phyloP scores from a whole-genome alignment of 2,113 vertebrate species.

The Gymnocephalus cernua region DNA sequence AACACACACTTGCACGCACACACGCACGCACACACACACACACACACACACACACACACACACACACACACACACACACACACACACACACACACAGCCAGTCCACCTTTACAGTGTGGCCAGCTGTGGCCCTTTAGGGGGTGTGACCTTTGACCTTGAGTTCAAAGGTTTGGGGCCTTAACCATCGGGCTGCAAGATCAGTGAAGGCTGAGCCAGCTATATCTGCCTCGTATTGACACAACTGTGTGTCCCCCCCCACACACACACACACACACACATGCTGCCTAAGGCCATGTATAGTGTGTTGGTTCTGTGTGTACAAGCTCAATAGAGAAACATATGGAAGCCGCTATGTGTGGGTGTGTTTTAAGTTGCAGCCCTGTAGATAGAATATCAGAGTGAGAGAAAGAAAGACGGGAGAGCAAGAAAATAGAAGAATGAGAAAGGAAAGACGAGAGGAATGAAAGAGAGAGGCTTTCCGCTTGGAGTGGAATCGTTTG shows the following conservation, averaged over 20 bases:
- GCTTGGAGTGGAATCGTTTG: neutral
- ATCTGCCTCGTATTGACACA: slow-evolving; percentile 66
- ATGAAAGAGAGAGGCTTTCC: neutral
- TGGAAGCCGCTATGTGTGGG: slow-evolving; percentile 40
- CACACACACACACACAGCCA: neutral
- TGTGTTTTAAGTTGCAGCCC: slow-evolving; percentile 44
- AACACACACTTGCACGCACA: slow-evolving; percentile 3
- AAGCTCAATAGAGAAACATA: slow-evolving; percentile 46
- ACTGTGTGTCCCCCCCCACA: slow-evolving; percentile 33
- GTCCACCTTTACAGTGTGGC: slow-evolving; percentile 54
- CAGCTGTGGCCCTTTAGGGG: slow-evolving; percentile 74
- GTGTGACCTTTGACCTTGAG: slow-evolving; percentile 62
- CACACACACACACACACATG: slow-evolving; percentile 15
- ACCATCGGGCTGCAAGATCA: slow-evolving; percentile 62
- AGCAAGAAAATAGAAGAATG: neutral
- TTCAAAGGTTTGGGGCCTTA: slow-evolving; percentile 65
- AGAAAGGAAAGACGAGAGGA: neutral
- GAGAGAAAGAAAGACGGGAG: slow-evolving; percentile 1
- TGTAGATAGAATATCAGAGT: slow-evolving; percentile 32
- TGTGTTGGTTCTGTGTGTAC: slow-evolving; percentile 2
- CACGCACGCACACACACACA: too few relatives aligned
- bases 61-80: neutral
- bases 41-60: neutral
- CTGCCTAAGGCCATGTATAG: slow-evolving; percentile 28
- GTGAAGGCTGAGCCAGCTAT: slow-evolving; percentile 64